Evolutionary conservation across 2,888 invertebrate genomes (phyloP), one percentile per base, ranked within the genome.

Genomic region (Galeopsomyia nigrocyanea): DNA sequence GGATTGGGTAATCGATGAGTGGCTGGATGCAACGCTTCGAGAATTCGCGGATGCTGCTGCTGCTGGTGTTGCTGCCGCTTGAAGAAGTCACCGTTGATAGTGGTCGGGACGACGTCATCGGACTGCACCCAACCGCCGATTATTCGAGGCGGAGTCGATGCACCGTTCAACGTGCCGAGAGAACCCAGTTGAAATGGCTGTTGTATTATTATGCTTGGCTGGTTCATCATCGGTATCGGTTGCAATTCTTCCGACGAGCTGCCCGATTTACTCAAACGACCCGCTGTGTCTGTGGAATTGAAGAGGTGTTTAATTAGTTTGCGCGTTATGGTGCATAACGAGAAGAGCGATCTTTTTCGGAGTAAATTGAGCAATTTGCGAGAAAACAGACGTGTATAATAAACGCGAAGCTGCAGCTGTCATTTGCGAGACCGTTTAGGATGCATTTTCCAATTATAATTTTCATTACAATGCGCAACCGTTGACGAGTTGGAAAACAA

Each of bases 181-280:
- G 65, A 68, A 9, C 69, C 71, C 17, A 64, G 3, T 77, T 76
- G 72, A 78, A 79, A 22, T 77, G 77, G 70, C 75, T 77, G 68
- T 75, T 77, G 2, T 22, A 21, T 16, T 14, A n/a, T 6, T 67
- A 73, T 64, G 51, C 53, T 72, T 0, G 14, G 26, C 16, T 39
- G 39, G 5, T 1, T 22, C 49, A 26, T 13, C 10, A 39, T 17
- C 10, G 65, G 73, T 3, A 21, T 55, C 39, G 63, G 47, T 55
- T 73, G 69, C 0, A 72, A 47, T 7, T 86, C 86, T 50, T 84
- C 84, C 56, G 75, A 75, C 0, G 85, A 83, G 2, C 85, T 83
- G 14, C 85, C 86, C 0, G 86, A 85, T 70, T 81, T 85, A 74
- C 85, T 83, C 21, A 82, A 67, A 21, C 86, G 79, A 47, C 77